Evolutionary conservation across 2,797 vertebrate species (phyloP).

Genomic region (Apogon hyalosoma): DNA sequence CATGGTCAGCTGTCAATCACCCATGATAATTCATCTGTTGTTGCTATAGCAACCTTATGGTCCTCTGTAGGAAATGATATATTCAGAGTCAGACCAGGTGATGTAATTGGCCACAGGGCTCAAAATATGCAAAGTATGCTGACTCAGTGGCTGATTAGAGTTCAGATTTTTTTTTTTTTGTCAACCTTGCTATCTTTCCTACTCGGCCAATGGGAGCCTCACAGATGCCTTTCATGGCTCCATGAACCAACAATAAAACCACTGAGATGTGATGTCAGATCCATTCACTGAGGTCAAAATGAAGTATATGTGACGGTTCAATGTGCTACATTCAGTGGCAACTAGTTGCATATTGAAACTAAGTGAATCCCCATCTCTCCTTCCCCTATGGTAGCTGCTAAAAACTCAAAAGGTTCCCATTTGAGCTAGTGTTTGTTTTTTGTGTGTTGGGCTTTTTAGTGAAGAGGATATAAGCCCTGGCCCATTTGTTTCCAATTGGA

Average conservation of each 20-base stretch:
- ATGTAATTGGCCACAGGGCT: slow-evolving; percentile 60
- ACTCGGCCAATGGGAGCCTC: slow-evolving; percentile 27
- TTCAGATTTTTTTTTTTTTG: slow-evolving; percentile 46
- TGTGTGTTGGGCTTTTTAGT: too few relatives aligned
- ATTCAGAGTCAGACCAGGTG: slow-evolving; percentile 63
- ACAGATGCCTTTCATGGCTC: slow-evolving; percentile 30
- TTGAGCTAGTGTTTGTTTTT: too few relatives aligned
- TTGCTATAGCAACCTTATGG: slow-evolving; percentile 52
- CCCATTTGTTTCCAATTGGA: too few relatives aligned
- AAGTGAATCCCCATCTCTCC: too few relatives aligned
- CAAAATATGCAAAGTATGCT: slow-evolving; percentile 72
- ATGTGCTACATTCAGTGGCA: too few relatives aligned
- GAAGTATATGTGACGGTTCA: slow-evolving; percentile 5
- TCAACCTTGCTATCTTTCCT: slow-evolving; percentile 19
- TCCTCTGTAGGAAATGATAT: slow-evolving; percentile 26
- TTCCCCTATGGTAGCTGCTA: too few relatives aligned
- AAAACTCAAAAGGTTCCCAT: too few relatives aligned
- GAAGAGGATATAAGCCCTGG: too few relatives aligned
- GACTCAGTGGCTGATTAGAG: slow-evolving; percentile 65
- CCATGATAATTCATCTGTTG: slow-evolving; percentile 47
- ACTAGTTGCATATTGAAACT: too few relatives aligned
- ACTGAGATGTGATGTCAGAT: slow-evolving; percentile 25
- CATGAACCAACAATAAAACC: slow-evolving; percentile 27
- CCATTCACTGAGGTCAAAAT: slow-evolving; percentile 20
- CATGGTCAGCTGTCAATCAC: slow-evolving; percentile 68